Evolutionary conservation across 2,888 invertebrate species (phyloP).

Genomic region (Ectobius pallidus): DNA sequence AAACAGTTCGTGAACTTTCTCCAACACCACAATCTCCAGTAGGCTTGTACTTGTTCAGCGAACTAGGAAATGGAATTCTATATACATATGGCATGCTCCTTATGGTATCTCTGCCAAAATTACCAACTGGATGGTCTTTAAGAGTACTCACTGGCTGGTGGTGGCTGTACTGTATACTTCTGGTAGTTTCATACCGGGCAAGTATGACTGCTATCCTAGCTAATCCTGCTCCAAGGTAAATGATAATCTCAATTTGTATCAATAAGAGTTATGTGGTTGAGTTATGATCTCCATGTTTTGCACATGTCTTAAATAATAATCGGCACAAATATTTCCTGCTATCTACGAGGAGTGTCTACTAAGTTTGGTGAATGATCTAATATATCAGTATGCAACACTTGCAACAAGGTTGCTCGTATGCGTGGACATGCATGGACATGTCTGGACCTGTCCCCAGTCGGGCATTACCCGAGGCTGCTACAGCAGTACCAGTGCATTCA

Average conservation of each 20-base stretch:
- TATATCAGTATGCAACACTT: too few species aligned
- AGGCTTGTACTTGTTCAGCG: conserved; percentile 73
- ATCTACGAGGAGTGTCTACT: too few species aligned
- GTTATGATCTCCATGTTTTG: background rate
- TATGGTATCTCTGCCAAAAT: conserved; percentile 75
- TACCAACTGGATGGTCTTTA: conserved; percentile 79
- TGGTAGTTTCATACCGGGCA: conserved; percentile 80
- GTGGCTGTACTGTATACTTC: conserved; percentile 82
- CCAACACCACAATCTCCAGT: conserved; percentile 45
- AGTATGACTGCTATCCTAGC: conserved; percentile 86
- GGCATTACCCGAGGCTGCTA: too few species aligned
- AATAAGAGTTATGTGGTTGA: too few species aligned
- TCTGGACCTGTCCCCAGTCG: too few species aligned
- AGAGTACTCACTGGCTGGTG: conserved; percentile 85
- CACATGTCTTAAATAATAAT: too few species aligned
- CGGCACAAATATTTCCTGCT: too few species aligned
- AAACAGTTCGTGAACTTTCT: conserved; percentile 19
- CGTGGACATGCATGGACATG: too few species aligned
- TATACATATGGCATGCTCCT: conserved; percentile 84
- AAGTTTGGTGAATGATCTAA: too few species aligned
- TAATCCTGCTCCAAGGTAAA: conserved; percentile 72
- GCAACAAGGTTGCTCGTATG: too few species aligned
- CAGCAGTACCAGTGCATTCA: too few species aligned
- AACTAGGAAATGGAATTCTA: conserved; percentile 56
- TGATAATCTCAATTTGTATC: too few species aligned